A percentile compares a stretch with the other conserved stretches of the same genome.
Evolutionary conservation across 2,113 vertebrate species (phyloP).

Genomic region (Zapornia atra): DNA sequence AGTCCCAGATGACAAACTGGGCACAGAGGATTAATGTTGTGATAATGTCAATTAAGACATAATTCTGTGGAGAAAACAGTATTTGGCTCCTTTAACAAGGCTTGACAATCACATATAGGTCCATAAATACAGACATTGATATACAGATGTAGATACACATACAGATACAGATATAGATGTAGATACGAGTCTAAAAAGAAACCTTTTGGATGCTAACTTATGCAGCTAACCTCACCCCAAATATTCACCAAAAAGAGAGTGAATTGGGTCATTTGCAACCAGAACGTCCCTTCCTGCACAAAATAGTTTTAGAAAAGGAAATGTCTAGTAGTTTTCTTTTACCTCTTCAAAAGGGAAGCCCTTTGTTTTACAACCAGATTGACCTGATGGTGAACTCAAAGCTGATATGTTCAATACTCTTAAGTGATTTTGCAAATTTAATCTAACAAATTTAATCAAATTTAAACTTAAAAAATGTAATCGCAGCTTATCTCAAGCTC

Average conservation of each 20-base stretch:
- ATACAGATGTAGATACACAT: no score
- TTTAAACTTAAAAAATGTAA: neutral
- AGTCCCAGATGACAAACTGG: neutral
- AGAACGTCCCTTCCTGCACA: neutral
- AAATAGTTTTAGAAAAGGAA: neutral
- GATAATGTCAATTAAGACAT: neutral
- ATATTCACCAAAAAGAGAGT: neutral
- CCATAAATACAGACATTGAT: no score
- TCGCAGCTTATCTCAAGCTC: neutral
- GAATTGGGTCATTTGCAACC: fast-evolving
- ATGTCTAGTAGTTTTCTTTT: neutral
- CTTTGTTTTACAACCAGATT: neutral
- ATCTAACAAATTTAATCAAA: constrained; percentile 18
- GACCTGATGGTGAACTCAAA: neutral
- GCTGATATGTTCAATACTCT: neutral
- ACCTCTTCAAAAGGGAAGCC: neutral
- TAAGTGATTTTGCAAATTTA: constrained; percentile 13
- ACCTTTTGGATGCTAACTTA: neutral
- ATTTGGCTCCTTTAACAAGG: neutral
- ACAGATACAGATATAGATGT: no score
- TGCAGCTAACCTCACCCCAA: neutral
- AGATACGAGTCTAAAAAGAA: neutral
- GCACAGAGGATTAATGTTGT: neutral
- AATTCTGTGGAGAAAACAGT: neutral
- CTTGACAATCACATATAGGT: neutral